Evolutionary conservation across 2,888 invertebrate genomes (phyloP).

Genomic region (Ceriagrion tenellum): DNA sequence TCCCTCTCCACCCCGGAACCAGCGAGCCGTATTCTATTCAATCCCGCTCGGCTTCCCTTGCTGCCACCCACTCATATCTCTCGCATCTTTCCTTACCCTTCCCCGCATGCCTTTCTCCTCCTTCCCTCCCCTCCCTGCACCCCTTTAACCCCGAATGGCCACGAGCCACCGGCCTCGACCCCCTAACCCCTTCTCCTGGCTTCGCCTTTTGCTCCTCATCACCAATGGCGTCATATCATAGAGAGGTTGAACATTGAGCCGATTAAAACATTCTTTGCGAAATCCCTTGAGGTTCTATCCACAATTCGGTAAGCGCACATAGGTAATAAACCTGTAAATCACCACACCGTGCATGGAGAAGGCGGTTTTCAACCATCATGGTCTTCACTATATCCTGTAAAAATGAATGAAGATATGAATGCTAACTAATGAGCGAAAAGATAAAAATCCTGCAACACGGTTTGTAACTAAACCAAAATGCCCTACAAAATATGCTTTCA

Average conservation of each 20-base stretch:
- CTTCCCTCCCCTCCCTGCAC: background rate
- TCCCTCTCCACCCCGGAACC: background rate
- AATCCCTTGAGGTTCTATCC: no score
- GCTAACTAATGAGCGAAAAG: no score
- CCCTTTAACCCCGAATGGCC: slow-evolving; percentile 3
- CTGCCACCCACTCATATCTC: slow-evolving; percentile 21
- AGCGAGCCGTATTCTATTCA: slow-evolving; percentile 2
- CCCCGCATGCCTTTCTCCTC: background rate
- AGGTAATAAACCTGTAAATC: no score
- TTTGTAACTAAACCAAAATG: no score
- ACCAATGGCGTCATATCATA: background rate
- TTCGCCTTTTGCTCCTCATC: background rate
- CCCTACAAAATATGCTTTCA: no score
- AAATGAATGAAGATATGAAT: no score
- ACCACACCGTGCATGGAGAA: no score
- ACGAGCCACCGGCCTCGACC: background rate
- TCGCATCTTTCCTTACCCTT: background rate
- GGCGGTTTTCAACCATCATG: no score
- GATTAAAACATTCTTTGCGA: background rate
- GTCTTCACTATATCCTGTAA: no score
- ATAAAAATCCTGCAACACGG: no score
- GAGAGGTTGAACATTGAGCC: background rate
- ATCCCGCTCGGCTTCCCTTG: background rate
- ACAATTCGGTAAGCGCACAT: no score
- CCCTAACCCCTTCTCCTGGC: background rate